Evolutionary conservation across 2,797 vertebrate species (phyloP).

Genomic region (Muraenolepis orangiensis): DNA sequence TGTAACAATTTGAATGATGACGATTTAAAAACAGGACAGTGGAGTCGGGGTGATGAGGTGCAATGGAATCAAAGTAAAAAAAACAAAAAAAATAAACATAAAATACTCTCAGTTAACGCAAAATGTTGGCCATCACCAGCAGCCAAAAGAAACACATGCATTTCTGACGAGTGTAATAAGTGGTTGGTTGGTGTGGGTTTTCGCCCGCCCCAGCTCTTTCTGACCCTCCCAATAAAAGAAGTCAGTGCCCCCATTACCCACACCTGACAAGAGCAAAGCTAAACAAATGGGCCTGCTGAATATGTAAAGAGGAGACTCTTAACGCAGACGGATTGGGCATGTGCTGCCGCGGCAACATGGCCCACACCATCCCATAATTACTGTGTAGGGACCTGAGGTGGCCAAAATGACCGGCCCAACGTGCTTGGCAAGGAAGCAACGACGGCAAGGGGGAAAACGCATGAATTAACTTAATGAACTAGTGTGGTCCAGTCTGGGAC

Average conservation of each 20-base stretch:
- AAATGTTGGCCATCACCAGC: not conserved
- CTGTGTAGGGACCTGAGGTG: not conserved
- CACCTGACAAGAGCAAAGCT: constrained; percentile 46
- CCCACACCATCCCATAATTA: constrained; percentile 11
- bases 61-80: not conserved
- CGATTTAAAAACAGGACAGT: not conserved
- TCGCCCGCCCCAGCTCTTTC: constrained; percentile 3
- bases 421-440: not conserved
- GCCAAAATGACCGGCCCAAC: not conserved
- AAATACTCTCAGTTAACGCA: not conserved
- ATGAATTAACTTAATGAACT: not conserved
- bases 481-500: not conserved
- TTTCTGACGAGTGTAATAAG: not conserved
- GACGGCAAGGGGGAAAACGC: not conserved
- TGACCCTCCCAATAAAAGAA: constrained; percentile 56
- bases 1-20: not conserved
- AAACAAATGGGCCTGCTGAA: constrained; percentile 47
- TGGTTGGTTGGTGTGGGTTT: not conserved
- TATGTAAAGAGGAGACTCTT: constrained; percentile 43
- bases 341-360: constrained; percentile 32
- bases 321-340: constrained; percentile 32
- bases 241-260: constrained; percentile 32
- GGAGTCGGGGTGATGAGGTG: not conserved
- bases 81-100: not conserved
- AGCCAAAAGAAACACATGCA: not conserved